Base-by-base conservation (phyloP, 2,888 invertebrate genomes). In the Ephialtes manifestator region DNA sequence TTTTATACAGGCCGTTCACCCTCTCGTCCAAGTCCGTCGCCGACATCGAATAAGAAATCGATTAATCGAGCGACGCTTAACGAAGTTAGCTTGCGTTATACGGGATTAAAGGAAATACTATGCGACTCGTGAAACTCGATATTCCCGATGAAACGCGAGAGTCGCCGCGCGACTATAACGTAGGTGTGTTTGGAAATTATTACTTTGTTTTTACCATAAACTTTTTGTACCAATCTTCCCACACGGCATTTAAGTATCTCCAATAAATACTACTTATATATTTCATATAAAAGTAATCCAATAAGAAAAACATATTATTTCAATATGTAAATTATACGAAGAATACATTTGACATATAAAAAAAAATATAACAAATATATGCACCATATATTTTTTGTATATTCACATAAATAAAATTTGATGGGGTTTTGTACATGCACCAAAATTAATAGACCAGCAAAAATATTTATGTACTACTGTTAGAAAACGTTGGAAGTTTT, bases 61-160 rank as follows among this genome's bases (percentile, higher is more conserved):
- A 87, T 87, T 85, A 87, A 90, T 89, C 89, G 89, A 89, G 81
- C 86, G 87, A 31, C 79, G 58, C 80, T 78, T 90, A 90, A 90
- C 87, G 82, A 88, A 90, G 87, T 91, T 90, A 90, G 86, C 80
- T 83, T 71, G 77, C 72, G 86, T 89, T 87, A 84, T 81, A 84
- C 84, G 75, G 89, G 89, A 90, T 90, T 90, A 90, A 70, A 70
- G 83, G 89, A 85, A 88, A 91, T 84, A 81, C 83, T 87, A 90
- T 87, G 84, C 88, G 84, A 87, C 87, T 28, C 55, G 86, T 82
- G 89, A 87, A 88, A 89, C 81, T 84, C 75, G 89, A 90, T 89
- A 88, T 80, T 70, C 75, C 80, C 72, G 65, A 79, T 63, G 81
- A 81, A 83, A 82, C 74, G 75, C 75, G 80, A 84, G 84, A 83